phyloP scores from a whole-genome alignment of 2,113 vertebrate species.

The Sapayoa aenigma region DNA sequence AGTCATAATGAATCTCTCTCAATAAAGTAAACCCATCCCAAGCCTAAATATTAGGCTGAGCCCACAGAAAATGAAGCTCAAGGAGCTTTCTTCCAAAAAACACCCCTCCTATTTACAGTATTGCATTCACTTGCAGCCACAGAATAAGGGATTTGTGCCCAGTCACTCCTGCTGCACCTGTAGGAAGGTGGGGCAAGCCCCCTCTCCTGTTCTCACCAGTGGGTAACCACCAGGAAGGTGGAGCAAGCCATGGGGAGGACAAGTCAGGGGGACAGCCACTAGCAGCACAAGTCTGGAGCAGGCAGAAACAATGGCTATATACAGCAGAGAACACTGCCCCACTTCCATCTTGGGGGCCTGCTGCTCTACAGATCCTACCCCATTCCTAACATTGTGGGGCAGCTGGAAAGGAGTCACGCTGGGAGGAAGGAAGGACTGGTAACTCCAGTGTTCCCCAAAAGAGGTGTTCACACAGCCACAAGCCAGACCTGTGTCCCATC shows the following conservation, averaged over 20 bases:
- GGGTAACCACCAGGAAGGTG: not conserved
- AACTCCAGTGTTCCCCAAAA: not conserved
- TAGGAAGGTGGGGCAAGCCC: no score
- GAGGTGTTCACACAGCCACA: not conserved
- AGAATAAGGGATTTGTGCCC: not conserved
- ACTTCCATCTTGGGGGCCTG: not conserved
- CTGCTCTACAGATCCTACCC: not conserved
- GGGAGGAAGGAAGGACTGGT: not conserved
- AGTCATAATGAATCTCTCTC: not conserved
- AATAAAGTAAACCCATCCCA: not conserved
- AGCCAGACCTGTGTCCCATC: not conserved
- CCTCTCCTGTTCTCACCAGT: not conserved
- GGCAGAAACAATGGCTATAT: not conserved
- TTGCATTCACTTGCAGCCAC: constrained; percentile 11
- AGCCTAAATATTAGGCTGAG: constrained; percentile 67
- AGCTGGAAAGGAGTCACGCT: not conserved
- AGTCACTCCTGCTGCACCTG: not conserved
- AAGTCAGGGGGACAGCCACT: not conserved
- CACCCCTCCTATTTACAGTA: constrained; percentile 52
- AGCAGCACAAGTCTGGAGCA: not conserved
- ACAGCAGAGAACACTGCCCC: not conserved
- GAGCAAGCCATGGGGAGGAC: not conserved
- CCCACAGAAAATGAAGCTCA: not conserved
- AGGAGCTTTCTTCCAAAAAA: not conserved
- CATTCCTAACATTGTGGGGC: not conserved